Percentiles rank a stretch among this genome's conserved stretches.
Conservation (phyloP, 1,140 invertebrate genomes). For the Leptopilina clavipes region DNA sequence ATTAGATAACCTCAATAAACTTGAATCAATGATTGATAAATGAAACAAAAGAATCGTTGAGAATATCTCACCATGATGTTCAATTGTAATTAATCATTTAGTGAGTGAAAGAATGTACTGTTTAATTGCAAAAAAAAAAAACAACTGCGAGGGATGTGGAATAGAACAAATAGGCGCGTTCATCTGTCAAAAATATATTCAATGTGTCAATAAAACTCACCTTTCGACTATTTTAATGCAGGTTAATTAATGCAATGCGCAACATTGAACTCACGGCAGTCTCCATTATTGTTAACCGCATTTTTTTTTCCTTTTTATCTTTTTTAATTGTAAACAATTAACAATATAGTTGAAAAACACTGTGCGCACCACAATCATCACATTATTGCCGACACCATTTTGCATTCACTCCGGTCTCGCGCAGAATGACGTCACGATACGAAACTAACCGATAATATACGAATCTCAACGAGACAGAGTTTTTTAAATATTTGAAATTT, state of each 20-base stretch:
- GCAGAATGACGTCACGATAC: background rate
- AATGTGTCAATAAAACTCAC: too few species aligned
- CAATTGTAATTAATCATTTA: background rate
- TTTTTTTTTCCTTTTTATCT: background rate
- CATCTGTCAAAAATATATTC: slow-evolving; percentile 13
- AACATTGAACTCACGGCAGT: slow-evolving; percentile 3
- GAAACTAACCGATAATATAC: background rate
- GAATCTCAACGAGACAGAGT: background rate
- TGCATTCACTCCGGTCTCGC: slow-evolving; percentile 17
- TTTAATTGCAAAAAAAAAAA: background rate
- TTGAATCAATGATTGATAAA: background rate
- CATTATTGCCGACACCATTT: background rate
- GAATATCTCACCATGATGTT: too few species aligned
- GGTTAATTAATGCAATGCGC: background rate
- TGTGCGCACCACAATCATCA: background rate
- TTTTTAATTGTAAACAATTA: background rate
- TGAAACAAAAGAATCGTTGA: background rate
- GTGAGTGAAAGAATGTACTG: background rate
- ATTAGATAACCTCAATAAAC: background rate
- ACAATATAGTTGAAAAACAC: background rate
- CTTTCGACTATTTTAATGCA: background rate
- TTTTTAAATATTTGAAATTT: background rate
- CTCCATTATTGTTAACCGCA: slow-evolving; percentile 31
- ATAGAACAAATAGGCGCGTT: background rate
- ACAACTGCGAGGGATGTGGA: too few species aligned